phyloP scores from a whole-genome alignment of 1,140 invertebrate species.

The Aphis gossypii region DNA sequence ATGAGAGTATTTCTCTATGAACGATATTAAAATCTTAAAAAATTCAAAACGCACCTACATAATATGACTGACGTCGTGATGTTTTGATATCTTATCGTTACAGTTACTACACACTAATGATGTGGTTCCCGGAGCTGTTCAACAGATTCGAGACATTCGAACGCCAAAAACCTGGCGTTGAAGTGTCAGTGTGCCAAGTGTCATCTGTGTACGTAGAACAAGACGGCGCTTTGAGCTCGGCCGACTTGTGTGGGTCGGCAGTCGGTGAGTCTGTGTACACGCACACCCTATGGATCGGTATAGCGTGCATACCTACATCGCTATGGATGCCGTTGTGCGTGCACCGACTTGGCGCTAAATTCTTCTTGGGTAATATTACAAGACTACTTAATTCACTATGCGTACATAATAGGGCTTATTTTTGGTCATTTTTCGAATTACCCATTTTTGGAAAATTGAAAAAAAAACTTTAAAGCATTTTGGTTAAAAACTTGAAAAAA shows the following conservation, averaged over 20 bases:
- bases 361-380: slow-evolving; percentile 71
- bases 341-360: slow-evolving; percentile 76
- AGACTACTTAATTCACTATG: neutral
- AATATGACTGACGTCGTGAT: no score
- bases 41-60: no score
- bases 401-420: neutral
- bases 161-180: slow-evolving; percentile 69
- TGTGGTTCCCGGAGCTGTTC: slow-evolving; percentile 85
- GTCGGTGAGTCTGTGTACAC: slow-evolving; percentile 74
- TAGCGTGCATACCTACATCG: slow-evolving; percentile 77
- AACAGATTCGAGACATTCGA: slow-evolving; percentile 77
- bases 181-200: slow-evolving; percentile 75
- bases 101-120: slow-evolving; percentile 83
- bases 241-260: slow-evolving; percentile 68
- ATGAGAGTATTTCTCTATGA: no score
- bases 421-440: neutral
- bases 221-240: slow-evolving; percentile 60
- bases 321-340: slow-evolving; percentile 76
- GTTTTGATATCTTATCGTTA: neutral
- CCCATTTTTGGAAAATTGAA: neutral
- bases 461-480: no score
- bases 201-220: slow-evolving; percentile 65
- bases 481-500: no score
- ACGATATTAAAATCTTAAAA: no score
- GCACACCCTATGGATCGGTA: slow-evolving; percentile 76